A percentile compares a stretch with the other conserved stretches of the same genome.
phyloP scores from a whole-genome alignment of 2,888 invertebrate genomes.

The Synanthedon andrenaeformis region DNA sequence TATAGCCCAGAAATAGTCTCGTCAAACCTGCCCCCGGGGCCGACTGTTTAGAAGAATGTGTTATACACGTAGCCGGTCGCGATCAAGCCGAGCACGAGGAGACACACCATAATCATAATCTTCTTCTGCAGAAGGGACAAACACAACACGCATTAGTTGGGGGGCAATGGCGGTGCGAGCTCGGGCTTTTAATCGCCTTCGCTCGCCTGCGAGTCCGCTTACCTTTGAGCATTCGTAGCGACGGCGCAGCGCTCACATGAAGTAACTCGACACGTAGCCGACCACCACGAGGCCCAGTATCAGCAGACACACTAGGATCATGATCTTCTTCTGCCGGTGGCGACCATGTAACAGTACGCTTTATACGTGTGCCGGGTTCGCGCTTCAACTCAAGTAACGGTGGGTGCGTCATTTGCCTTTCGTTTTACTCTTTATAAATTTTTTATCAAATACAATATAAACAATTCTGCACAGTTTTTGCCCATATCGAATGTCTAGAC shows the following conservation, averaged over 20 bases:
- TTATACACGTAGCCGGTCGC: constrained; percentile 68
- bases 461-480: too few relatives aligned
- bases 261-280: constrained; percentile 74
- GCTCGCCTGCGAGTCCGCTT: constrained; percentile 18
- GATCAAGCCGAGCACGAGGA: constrained; percentile 83
- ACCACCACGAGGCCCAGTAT: constrained; percentile 85
- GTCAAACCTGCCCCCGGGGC: constrained; percentile 59
- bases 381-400: constrained; percentile 13
- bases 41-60: constrained; percentile 62
- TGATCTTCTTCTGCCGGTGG: constrained; percentile 86
- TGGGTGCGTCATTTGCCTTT: constrained; percentile 64
- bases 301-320: constrained; percentile 91
- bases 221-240: constrained; percentile 55
- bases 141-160: constrained; percentile 58
- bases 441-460: constrained; percentile 2
- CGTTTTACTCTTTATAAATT: constrained; percentile 7
- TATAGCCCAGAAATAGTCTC: constrained; percentile 34
- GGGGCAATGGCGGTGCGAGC: constrained; percentile 6
- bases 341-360: constrained; percentile 63
- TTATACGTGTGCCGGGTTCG: constrained; percentile 34
- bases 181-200: constrained; percentile 7
- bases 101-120: constrained; percentile 92
- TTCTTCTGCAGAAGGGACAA: constrained; percentile 85
- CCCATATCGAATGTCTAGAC: too few relatives aligned
- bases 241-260: constrained; percentile 59